Conservation (phyloP, 2,113 vertebrate genomes). For the Sinocyclocheilus maitianheensis region DNA sequence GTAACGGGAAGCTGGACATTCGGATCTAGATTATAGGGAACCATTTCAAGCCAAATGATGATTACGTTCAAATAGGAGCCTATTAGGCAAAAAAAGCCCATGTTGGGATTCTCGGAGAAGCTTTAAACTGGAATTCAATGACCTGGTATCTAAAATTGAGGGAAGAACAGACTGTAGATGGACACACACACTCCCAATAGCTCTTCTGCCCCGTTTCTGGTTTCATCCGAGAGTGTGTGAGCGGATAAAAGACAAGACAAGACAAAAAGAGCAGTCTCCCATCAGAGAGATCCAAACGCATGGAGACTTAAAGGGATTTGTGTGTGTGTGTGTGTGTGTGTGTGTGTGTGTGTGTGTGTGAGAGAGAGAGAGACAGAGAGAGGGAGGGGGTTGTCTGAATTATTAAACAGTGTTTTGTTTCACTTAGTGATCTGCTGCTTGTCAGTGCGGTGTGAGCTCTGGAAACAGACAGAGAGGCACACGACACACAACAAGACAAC, state of each 20-base stretch:
- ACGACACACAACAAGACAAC: constrained; percentile 36
- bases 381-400: constrained; percentile 41
- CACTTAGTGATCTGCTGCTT: constrained; percentile 59
- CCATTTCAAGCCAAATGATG: constrained; percentile 33
- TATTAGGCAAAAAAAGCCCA: constrained; percentile 12
- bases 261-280: constrained; percentile 35
- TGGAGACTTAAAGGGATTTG: constrained; percentile 45
- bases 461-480: constrained; percentile 45
- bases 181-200: constrained; percentile 26
- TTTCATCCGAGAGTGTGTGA: constrained; percentile 30
- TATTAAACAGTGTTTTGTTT: constrained; percentile 61
- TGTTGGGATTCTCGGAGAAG: constrained; percentile 1
- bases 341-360: constrained; percentile 3
- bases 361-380: background rate
- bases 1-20: background rate
- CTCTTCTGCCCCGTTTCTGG: background rate
- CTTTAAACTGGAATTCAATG: constrained; percentile 18
- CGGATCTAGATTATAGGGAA: constrained; percentile 16
- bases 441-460: constrained; percentile 46
- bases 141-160: constrained; percentile 17
- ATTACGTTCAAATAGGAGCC: constrained; percentile 29
- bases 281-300: constrained; percentile 38
- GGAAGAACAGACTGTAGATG: background rate
- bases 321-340: constrained; percentile 22
- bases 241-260: constrained; percentile 21